Evolutionary conservation across 2,797 vertebrate species (phyloP).

Genomic region (Vipera latastei): DNA sequence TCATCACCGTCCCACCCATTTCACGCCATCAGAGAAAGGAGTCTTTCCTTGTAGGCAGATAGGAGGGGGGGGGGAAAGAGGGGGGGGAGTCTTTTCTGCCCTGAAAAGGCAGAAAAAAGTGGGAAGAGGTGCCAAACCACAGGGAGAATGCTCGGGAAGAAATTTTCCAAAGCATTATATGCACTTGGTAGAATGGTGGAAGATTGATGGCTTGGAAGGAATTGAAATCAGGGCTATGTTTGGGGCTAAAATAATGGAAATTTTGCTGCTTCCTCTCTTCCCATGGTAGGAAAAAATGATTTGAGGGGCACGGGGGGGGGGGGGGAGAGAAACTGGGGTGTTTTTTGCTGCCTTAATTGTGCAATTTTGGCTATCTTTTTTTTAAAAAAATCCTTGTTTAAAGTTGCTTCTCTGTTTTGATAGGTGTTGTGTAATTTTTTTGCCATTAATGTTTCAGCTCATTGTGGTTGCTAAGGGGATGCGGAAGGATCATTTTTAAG

Average conservation of each 20-base stretch:
- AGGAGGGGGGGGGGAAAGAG: slow-evolving; percentile 14
- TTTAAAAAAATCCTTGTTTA: neutral
- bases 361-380: slow-evolving; percentile 13
- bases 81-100: neutral
- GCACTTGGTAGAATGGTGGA: slow-evolving; percentile 59
- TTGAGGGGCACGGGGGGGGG: neutral
- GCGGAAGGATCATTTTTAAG: slow-evolving; percentile 20
- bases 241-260: slow-evolving; percentile 28
- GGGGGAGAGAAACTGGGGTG: slow-evolving; percentile 2
- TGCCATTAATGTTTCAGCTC: slow-evolving; percentile 40
- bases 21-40: slow-evolving; percentile 3
- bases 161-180: slow-evolving; percentile 36
- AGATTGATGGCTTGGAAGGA: slow-evolving; percentile 57
- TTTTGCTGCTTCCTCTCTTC: neutral
- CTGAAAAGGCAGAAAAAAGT: slow-evolving; percentile 48
- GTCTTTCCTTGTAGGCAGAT: slow-evolving; percentile 46
- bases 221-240: slow-evolving; percentile 49
- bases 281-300: slow-evolving; percentile 12
- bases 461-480: slow-evolving; percentile 50
- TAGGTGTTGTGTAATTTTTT: slow-evolving; percentile 60
- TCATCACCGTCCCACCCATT: slow-evolving; percentile 47
- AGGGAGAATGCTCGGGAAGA: slow-evolving; percentile 37
- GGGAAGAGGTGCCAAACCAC: slow-evolving; percentile 24
- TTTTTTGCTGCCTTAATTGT: slow-evolving; percentile 8
- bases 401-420: slow-evolving; percentile 34